A percentile compares a stretch with the other conserved stretches of the same genome.
Conservation (phyloP, 2,113 vertebrate species). For the Daubentonia madagascariensis region DNA sequence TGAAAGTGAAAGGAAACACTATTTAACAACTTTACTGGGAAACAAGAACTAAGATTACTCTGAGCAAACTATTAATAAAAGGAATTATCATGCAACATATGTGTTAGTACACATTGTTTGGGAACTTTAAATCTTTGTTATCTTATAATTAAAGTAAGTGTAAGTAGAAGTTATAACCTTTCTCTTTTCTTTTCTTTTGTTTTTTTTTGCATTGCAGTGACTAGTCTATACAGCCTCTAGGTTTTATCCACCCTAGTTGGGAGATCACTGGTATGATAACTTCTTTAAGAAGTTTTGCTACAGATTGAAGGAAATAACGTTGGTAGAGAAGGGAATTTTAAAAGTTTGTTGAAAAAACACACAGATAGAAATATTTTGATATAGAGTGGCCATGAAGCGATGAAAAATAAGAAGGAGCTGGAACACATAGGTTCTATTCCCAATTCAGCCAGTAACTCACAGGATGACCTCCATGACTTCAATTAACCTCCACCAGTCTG, state of each 20-base stretch:
- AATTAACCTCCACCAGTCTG: not conserved
- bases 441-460: not conserved
- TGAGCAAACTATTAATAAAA: not conserved
- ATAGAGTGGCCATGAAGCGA: not conserved
- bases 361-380: not conserved
- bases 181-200: too few relatives aligned
- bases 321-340: not conserved
- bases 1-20: not conserved
- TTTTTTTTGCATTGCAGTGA: not conserved
- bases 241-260: not conserved
- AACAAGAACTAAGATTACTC: not conserved
- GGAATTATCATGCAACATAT: not conserved
- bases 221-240: not conserved
- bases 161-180: not conserved
- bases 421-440: not conserved
- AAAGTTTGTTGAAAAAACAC: not conserved
- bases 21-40: not conserved
- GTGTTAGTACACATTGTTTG: not conserved
- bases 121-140: not conserved
- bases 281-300: not conserved
- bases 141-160: not conserved
- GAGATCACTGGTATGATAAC: not conserved
- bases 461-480: not conserved
- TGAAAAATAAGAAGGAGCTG: not conserved
- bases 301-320: not conserved